Conservation (phyloP, 1,140 invertebrate genomes). For the Camponotus vicinus region DNA sequence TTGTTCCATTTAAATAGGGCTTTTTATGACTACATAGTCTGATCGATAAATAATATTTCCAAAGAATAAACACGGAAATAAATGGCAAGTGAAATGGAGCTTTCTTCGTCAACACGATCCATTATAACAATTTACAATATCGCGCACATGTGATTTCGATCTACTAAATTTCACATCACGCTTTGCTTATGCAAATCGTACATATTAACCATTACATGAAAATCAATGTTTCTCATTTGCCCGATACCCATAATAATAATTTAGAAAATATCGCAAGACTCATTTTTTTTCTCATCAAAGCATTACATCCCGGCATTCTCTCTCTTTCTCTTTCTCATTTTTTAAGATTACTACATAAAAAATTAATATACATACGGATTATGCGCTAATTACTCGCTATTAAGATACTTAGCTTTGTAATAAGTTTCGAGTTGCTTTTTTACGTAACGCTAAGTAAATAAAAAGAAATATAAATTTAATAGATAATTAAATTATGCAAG, state of each 20-base stretch:
- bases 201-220: constrained; percentile 33
- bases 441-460: neutral
- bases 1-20: constrained; percentile 14
- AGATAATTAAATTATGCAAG: constrained; percentile 13
- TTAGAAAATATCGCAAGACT: neutral
- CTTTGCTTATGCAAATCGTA: neutral
- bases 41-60: constrained; percentile 22
- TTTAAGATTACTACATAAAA: neutral
- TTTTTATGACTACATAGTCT: neutral
- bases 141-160: constrained; percentile 35
- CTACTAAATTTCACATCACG: neutral
- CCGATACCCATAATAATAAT: constrained; percentile 29
- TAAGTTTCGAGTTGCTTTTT: constrained; percentile 23
- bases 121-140: constrained; percentile 48
- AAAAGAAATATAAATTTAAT: constrained; percentile 5
- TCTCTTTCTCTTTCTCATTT: neutral
- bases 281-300: neutral
- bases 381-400: neutral
- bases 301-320: neutral
- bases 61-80: constrained; percentile 32
- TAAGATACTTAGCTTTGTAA: constrained; percentile 3
- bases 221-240: constrained; percentile 43
- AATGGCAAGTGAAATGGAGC: constrained; percentile 25
- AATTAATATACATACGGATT: neutral
- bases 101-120: constrained; percentile 6